Percentiles rank a stretch among this genome's conserved stretches.
Evolutionary conservation across 2,113 vertebrate species (phyloP).

Genomic region (Carettochelys insculpta): DNA sequence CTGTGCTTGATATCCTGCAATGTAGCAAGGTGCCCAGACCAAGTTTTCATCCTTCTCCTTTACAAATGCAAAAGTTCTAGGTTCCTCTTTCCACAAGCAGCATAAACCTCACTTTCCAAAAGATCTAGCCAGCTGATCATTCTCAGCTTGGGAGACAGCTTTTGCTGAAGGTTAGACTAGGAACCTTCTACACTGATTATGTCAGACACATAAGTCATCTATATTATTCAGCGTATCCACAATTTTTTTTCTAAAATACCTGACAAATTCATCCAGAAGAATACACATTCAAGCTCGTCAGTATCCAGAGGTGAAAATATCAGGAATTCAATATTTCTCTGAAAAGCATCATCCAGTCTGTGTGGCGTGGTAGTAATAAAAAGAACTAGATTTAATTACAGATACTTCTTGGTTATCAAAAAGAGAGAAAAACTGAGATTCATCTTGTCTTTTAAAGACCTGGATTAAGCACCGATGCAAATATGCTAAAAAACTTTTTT

Average conservation of each 20-base stretch:
- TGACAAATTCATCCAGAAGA: neutral
- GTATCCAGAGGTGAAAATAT: too few species aligned
- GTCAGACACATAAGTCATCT: neutral
- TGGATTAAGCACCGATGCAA: neutral
- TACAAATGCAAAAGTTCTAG: neutral
- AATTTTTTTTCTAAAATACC: neutral
- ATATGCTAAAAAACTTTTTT: neutral
- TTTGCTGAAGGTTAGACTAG: neutral
- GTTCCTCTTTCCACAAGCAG: neutral
- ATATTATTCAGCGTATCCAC: neutral
- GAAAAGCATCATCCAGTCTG: too few species aligned
- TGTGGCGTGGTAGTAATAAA: neutral
- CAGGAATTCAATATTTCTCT: too few species aligned
- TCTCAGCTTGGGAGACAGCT: neutral
- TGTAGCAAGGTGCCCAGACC: neutral
- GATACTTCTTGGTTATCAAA: neutral
- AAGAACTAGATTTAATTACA: neutral
- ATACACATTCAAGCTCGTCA: neutral
- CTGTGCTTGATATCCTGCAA: too few species aligned
- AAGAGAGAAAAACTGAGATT: neutral
- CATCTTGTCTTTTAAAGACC: neutral
- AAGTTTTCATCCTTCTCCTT: neutral
- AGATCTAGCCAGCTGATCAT: neutral
- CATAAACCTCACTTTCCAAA: neutral
- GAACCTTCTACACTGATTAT: neutral